Evolutionary conservation across 2,888 invertebrate genomes (phyloP).

Genomic region (Oxyteleia sp.): DNA sequence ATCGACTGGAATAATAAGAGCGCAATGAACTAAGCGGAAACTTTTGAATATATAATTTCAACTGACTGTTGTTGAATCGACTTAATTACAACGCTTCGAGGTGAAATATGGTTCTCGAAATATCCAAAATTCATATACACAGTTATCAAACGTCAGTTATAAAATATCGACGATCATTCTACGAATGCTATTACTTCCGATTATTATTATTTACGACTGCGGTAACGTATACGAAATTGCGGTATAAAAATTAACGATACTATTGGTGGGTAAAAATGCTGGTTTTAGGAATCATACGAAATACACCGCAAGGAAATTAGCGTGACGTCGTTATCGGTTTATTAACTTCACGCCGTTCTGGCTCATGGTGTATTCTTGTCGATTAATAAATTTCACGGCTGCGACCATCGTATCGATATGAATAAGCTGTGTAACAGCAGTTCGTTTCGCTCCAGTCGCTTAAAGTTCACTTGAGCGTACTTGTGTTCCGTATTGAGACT

Average conservation of each 20-base stretch:
- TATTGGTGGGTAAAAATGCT: slow-evolving; percentile 40
- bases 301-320: slow-evolving; percentile 19
- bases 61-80: slow-evolving; percentile 70
- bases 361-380: slow-evolving; percentile 70
- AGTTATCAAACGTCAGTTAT: slow-evolving; percentile 66
- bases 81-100: slow-evolving; percentile 68
- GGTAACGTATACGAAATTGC: slow-evolving; percentile 12
- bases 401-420: slow-evolving; percentile 72
- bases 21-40: slow-evolving; percentile 73
- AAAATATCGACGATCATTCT: slow-evolving; percentile 65
- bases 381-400: slow-evolving; percentile 77
- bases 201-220: slow-evolving; percentile 46
- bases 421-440: slow-evolving; percentile 71
- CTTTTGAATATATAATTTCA: slow-evolving; percentile 71
- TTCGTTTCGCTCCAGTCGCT: slow-evolving; percentile 73
- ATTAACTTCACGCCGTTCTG: slow-evolving; percentile 80
- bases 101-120: slow-evolving; percentile 70
- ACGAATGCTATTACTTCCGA: slow-evolving; percentile 42
- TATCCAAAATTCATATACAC: slow-evolving; percentile 68
- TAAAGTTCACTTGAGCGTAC: slow-evolving; percentile 61
- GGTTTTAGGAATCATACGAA: slow-evolving; percentile 38
- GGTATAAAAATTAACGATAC: slow-evolving; percentile 42
- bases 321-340: slow-evolving; percentile 75
- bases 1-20: slow-evolving; percentile 71
- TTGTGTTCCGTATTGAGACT: slow-evolving; percentile 62